Base-by-base conservation (phyloP, 2,113 vertebrate genomes). In the Engraulis encrasicolus region DNA sequence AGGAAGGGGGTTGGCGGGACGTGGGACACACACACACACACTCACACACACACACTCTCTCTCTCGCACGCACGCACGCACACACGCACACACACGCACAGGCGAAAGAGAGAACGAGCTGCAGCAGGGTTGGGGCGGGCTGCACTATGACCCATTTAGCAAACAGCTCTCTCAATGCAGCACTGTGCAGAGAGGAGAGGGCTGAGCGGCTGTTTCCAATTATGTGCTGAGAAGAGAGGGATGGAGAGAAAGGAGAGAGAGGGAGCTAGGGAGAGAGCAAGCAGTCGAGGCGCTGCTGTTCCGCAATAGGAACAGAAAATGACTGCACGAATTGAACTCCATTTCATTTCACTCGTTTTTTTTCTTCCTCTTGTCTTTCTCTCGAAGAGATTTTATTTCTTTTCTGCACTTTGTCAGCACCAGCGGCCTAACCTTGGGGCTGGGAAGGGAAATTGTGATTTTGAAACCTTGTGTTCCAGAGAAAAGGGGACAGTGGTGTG, bases 101-200 rank as follows among this genome's bases (percentile, higher is more conserved):
- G 77, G n/a, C n/a, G n/a, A n/a, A n/a, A n/a, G n/a, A n/a, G n/a
- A n/a, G n/a, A n/a, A n/a, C n/a, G n/a, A n/a, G n/a, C n/a, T n/a
- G n/a, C n/a, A 85, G 83, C 71, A 83, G 83, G 82, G 86, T 81
- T 81, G 83, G 82, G 86, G 48, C 36, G 49, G 81, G 86, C 87
- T 90, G 89, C 88, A 90, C 90, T 90, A 82, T 90, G 88, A 90
- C 90, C 90, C 85, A 89, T 87, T 91, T 90, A 86, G 84, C 84
- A 81, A 86, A 81, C 86, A 84, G 79, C 81, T 83, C 84, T 81
- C 74, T 88, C 61, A 81, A 77, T 87, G 83, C 84, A 82, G 86
- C 79, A 81, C 78, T 83, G 86, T 86, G 82, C 71, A 84, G n/a
- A n/a, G n/a, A n/a, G 9, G 54, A 82, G 50, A 85, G 61, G 34